Evolutionary conservation across 2,888 invertebrate species (phyloP).

Genomic region (Athetis lepigone): DNA sequence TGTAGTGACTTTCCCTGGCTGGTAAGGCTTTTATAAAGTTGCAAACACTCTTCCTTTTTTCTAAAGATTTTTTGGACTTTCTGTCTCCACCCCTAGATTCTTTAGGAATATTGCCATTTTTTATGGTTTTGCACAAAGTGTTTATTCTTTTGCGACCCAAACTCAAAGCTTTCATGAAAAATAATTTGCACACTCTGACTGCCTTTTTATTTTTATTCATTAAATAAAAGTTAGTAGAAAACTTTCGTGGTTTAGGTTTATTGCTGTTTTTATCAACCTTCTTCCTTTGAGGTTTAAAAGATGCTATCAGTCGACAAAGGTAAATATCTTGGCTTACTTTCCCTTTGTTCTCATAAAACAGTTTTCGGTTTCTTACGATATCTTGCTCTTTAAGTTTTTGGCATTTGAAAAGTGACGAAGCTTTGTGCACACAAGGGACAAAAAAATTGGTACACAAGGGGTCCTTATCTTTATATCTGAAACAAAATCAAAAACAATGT

Average conservation of each 20-base stretch:
- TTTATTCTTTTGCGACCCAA: slow-evolving; percentile 46
- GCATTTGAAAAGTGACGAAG: slow-evolving; percentile 37
- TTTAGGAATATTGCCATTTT: slow-evolving; percentile 51
- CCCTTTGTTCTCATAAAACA: slow-evolving; percentile 33
- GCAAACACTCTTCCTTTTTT: slow-evolving; percentile 59
- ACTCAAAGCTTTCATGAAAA: slow-evolving; percentile 44
- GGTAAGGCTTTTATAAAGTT: slow-evolving; percentile 55
- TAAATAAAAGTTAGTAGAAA: too few species aligned
- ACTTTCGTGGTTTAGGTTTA: too few species aligned
- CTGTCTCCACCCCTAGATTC: slow-evolving; percentile 60
- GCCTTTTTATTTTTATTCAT: too few species aligned
- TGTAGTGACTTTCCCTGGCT: slow-evolving; percentile 65
- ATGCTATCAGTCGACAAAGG: too few species aligned
- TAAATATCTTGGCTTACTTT: too few species aligned
- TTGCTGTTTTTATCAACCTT: too few species aligned
- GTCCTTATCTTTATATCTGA: slow-evolving; percentile 39
- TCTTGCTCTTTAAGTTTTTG: too few species aligned
- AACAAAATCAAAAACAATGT: too few species aligned
- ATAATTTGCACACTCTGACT: slow-evolving; percentile 49
- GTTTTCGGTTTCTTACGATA: slow-evolving; percentile 26
- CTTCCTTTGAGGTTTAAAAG: too few species aligned
- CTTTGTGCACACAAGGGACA: slow-evolving; percentile 34
- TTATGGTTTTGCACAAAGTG: slow-evolving; percentile 35
- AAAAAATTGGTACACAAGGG: slow-evolving; percentile 34
- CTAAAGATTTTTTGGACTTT: slow-evolving; percentile 47